Evolutionary conservation across 2,888 invertebrate species (phyloP).

Genomic region (Cylloceria caligata): DNA sequence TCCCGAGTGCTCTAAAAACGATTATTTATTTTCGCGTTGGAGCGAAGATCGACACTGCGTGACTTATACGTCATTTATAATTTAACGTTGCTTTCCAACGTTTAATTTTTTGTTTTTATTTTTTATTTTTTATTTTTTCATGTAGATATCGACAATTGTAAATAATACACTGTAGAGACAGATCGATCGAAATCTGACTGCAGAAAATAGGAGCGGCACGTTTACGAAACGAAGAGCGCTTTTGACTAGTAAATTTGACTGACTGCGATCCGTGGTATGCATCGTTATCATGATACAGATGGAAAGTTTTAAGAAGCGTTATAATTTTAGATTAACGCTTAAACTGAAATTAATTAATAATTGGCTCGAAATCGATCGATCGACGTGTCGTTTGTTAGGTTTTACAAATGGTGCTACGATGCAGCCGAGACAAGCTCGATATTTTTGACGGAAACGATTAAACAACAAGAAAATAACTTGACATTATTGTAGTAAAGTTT

Average conservation of each 20-base stretch:
- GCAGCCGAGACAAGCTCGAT: slow-evolving; percentile 41
- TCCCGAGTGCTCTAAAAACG: slow-evolving; percentile 35
- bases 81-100: slow-evolving; percentile 39
- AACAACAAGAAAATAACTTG: not conserved
- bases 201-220: slow-evolving; percentile 32
- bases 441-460: not conserved
- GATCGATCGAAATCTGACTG: slow-evolving; percentile 48
- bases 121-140: too few species aligned
- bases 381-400: slow-evolving; percentile 42
- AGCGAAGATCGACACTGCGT: slow-evolving; percentile 46
- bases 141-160: slow-evolving; percentile 63
- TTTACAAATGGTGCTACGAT: slow-evolving; percentile 67
- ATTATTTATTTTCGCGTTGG: slow-evolving; percentile 42
- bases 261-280: slow-evolving; percentile 11
- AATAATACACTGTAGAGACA: slow-evolving; percentile 56
- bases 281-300: not conserved
- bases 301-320: not conserved
- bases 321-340: not conserved
- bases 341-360: not conserved
- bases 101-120: slow-evolving; percentile 29
- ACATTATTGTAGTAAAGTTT: slow-evolving; percentile 30
- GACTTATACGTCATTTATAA: slow-evolving; percentile 27
- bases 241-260: not conserved
- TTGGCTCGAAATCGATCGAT: slow-evolving; percentile 19
- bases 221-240: slow-evolving; percentile 15